Percentiles rank a stretch among this genome's conserved stretches.
phyloP scores from a whole-genome alignment of 30 jellyfish, hydroid and myxozoan species.

The Nemopilema nomurai region DNA sequence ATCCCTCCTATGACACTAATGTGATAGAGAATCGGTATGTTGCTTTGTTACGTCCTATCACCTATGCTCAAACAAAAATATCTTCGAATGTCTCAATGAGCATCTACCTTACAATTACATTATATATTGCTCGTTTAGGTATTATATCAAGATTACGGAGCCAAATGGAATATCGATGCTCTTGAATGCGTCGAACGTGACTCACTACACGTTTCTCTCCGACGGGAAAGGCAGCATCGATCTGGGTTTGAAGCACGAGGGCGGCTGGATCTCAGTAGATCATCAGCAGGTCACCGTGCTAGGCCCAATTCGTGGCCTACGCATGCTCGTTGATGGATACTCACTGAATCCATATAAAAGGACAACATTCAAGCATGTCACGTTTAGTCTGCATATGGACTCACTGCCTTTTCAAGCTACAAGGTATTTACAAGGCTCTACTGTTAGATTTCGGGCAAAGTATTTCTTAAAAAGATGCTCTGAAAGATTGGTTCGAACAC shows the following conservation, averaged over 20 bases:
- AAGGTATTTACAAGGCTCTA: neutral
- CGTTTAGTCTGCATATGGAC: conserved; percentile 1
- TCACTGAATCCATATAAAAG: conserved; percentile 19
- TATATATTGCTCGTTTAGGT: neutral
- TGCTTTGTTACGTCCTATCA: neutral
- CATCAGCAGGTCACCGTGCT: conserved; percentile 4
- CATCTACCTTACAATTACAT: neutral
- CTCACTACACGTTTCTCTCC: conserved; percentile 2
- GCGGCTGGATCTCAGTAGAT: conserved; percentile 51
- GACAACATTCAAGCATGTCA: conserved; percentile 11
- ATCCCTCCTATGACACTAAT: neutral
- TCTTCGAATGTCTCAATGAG: no score
- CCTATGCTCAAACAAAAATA: neutral
- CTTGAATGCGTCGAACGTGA: neutral
- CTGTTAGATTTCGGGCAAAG: neutral
- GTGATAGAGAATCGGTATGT: conserved; percentile 2
- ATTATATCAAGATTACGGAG: conserved; percentile 24
- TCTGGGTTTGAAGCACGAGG: conserved; percentile 20
- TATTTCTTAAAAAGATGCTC: neutral
- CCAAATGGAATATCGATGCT: neutral
- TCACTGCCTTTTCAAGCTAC: conserved; percentile 10
- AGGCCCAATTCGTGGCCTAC: conserved; percentile 29
- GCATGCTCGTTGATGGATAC: conserved; percentile 27
- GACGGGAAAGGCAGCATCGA: conserved; percentile 23
- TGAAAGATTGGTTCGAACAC: no score